Percentiles rank a stretch among this genome's conserved stretches.
phyloP scores from a whole-genome alignment of 2,797 vertebrate species.

The Xiphophorus birchmanni region DNA sequence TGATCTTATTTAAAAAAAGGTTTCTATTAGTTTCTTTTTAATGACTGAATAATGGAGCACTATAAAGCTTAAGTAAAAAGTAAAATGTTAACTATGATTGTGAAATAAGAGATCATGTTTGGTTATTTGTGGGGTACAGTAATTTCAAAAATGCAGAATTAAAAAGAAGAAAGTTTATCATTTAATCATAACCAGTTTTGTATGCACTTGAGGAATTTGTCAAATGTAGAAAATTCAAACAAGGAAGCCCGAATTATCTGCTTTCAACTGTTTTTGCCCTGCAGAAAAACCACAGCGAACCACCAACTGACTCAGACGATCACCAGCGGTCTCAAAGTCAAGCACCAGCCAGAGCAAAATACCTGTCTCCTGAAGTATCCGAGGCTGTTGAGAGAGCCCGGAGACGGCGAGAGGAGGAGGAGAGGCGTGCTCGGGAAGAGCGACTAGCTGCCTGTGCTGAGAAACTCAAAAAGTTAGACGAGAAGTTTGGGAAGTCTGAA shows the following conservation, averaged over 20 bases:
- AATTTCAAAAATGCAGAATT: not conserved
- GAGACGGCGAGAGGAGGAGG: slow-evolving; percentile 92
- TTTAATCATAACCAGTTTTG: not conserved
- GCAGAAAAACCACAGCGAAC: slow-evolving; percentile 87
- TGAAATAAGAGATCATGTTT: slow-evolving; percentile 17
- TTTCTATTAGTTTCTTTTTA: not conserved
- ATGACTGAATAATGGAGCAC: not conserved
- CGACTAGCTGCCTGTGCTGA: slow-evolving; percentile 94
- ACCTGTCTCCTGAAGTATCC: slow-evolving; percentile 90
- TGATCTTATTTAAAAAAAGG: slow-evolving; percentile 15
- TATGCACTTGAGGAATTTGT: not conserved
- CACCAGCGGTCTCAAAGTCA: slow-evolving; percentile 75
- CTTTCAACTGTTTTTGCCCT: slow-evolving; percentile 21
- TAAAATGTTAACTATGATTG: slow-evolving; percentile 19
- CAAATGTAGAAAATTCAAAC: not conserved
- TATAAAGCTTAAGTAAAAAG: not conserved
- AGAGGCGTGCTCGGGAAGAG: slow-evolving; percentile 91
- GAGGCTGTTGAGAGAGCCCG: slow-evolving; percentile 95
- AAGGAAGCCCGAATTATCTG: not conserved
- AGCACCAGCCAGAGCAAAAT: slow-evolving; percentile 86
- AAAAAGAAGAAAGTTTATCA: not conserved
- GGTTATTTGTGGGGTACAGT: not conserved
- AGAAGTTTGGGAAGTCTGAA: slow-evolving; percentile 89
- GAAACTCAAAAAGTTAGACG: slow-evolving; percentile 96
- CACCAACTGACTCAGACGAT: slow-evolving; percentile 87